Evolutionary conservation across 2,797 vertebrate genomes (phyloP).

Genomic region (Acropternis orthonyx): DNA sequence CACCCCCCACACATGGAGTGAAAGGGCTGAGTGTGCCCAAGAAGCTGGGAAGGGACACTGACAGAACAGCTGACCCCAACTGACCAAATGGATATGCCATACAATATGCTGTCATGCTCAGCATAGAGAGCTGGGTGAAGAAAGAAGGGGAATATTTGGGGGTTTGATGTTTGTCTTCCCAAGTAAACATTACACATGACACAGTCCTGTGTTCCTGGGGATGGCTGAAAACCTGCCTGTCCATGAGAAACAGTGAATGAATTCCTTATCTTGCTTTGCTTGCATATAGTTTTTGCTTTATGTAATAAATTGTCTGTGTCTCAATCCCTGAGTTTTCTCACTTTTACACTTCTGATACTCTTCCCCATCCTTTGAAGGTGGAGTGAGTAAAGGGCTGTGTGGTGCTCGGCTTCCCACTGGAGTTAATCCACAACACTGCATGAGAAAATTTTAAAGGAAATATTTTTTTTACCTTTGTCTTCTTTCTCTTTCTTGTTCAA

Average conservation of each 20-base stretch:
- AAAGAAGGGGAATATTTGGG: rapidly evolving
- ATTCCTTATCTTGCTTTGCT: not conserved
- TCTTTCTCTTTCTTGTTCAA: not conserved
- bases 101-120: not conserved
- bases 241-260: not conserved
- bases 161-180: rapidly evolving
- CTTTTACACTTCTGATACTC: not conserved
- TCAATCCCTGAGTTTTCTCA: not conserved
- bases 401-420: not conserved
- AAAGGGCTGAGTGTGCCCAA: not conserved
- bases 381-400: not conserved
- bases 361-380: not conserved
- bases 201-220: not conserved
- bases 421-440: not conserved
- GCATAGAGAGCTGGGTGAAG: not conserved
- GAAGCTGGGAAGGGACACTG: not conserved
- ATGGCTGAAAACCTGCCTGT: not conserved
- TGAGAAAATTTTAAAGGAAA: not conserved
- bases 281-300: not conserved
- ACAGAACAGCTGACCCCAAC: not conserved
- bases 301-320: not conserved
- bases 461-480: not conserved
- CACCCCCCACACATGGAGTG: rapidly evolving
- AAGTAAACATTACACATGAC: rapidly evolving
- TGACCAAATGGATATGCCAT: not conserved